A percentile compares a stretch with the other conserved stretches of the same genome.
Evolutionary conservation across 2,113 vertebrate species (phyloP).

Genomic region (Arvicanthis niloticus): DNA sequence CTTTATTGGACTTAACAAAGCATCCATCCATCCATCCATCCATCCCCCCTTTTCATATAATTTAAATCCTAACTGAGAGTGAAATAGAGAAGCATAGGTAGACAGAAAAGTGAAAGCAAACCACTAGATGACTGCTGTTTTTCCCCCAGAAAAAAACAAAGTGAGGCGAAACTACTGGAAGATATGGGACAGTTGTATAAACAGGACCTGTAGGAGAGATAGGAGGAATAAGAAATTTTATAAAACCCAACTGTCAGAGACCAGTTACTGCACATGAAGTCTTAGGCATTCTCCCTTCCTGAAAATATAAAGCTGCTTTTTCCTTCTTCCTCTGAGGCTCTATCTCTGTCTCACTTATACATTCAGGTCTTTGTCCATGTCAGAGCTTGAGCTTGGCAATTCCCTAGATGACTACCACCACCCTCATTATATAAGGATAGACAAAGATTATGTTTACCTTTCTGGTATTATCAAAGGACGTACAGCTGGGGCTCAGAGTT

Average conservation of each 20-base stretch:
- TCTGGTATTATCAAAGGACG: neutral
- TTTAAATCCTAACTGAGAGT: neutral
- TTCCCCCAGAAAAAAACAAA: too few relatives aligned
- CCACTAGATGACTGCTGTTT: neutral
- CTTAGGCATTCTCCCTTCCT: neutral
- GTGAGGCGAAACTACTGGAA: neutral
- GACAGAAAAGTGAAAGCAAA: neutral
- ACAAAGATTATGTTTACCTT: neutral
- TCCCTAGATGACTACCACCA: neutral
- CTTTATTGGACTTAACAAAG: neutral
- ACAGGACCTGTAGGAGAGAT: neutral
- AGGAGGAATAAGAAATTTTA: neutral
- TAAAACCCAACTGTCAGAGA: neutral
- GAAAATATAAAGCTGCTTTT: neutral
- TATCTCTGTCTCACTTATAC: too few relatives aligned
- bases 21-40: neutral
- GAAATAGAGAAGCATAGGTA: neutral
- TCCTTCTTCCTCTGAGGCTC: neutral
- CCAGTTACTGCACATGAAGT: neutral
- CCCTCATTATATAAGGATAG: neutral
- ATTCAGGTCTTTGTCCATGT: neutral
- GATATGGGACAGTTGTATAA: neutral
- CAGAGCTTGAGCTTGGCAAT: neutral
- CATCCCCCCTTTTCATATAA: neutral
- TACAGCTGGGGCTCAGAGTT: too few relatives aligned